phyloP scores from a whole-genome alignment of 2,113 vertebrate species.

The Glaucomys volans region DNA sequence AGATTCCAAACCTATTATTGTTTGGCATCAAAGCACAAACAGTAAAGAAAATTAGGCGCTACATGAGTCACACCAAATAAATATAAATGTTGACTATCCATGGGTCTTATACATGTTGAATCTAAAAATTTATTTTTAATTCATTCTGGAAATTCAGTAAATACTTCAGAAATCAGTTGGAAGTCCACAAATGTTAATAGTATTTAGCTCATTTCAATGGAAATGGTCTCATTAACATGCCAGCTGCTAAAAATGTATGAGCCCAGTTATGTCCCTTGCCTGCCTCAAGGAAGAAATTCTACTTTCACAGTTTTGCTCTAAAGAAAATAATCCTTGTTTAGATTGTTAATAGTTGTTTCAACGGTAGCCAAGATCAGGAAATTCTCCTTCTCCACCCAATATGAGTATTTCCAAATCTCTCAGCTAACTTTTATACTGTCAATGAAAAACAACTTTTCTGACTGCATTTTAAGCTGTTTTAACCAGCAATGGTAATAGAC shows the following conservation, averaged over 20 bases:
- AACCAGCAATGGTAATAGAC: not conserved
- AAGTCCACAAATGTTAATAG: conserved; percentile 84
- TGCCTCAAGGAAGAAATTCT: conserved; percentile 79
- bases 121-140: conserved; percentile 83
- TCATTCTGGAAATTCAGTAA: conserved; percentile 85
- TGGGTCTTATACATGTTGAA: conserved; percentile 72
- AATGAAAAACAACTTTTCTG: conserved; percentile 39
- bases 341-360: conserved; percentile 73
- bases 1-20: conserved; percentile 41
- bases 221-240: conserved; percentile 86
- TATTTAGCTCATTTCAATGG: conserved; percentile 85
- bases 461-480: conserved; percentile 32
- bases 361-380: conserved; percentile 62
- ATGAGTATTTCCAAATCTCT: conserved; percentile 10
- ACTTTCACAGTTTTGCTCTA: conserved; percentile 79
- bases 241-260: conserved; percentile 84
- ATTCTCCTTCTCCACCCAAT: not conserved
- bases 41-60: conserved; percentile 65
- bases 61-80: conserved; percentile 69
- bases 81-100: conserved; percentile 45
- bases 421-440: not conserved
- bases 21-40: conserved; percentile 66
- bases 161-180: conserved; percentile 84
- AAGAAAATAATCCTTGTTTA: conserved; percentile 75
- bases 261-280: conserved; percentile 81